Percentiles rank a stretch among this genome's conserved stretches.
Evolutionary conservation across 1,140 invertebrate genomes (phyloP).

Genomic region (Trypoxylus dichotomus): DNA sequence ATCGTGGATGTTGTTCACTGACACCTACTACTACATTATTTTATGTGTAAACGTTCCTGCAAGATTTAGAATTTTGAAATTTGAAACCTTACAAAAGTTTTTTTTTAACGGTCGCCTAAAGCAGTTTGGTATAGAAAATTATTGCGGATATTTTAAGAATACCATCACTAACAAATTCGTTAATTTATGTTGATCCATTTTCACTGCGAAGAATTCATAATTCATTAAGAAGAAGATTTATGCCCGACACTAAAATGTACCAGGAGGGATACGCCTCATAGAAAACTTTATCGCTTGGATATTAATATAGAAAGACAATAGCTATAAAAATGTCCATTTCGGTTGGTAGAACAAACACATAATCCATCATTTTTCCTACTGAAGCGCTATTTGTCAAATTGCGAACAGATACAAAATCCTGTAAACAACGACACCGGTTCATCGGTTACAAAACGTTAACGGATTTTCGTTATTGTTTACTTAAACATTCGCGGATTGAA

Average conservation of each 20-base stretch:
- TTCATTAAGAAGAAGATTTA: not conserved
- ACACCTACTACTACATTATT: too few species aligned
- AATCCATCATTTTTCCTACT: not conserved
- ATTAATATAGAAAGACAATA: not conserved
- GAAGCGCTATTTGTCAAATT: not conserved
- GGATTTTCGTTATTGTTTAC: not conserved
- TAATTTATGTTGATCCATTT: not conserved
- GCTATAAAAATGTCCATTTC: not conserved
- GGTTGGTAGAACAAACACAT: not conserved
- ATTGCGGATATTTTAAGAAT: too few species aligned
- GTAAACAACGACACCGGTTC: not conserved
- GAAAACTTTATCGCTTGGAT: not conserved
- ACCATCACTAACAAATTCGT: not conserved
- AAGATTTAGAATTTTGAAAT: too few species aligned
- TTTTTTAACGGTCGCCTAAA: too few species aligned
- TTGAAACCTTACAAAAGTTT: too few species aligned
- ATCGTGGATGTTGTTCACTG: too few species aligned
- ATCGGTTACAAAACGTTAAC: not conserved
- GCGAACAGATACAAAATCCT: not conserved
- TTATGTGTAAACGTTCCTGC: too few species aligned
- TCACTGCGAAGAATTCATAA: not conserved
- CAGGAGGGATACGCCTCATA: not conserved
- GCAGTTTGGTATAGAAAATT: too few species aligned
- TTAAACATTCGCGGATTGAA: not conserved
- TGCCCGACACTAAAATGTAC: not conserved